Conservation (phyloP, 1,140 invertebrate genomes). For the Bombus breviceps region DNA sequence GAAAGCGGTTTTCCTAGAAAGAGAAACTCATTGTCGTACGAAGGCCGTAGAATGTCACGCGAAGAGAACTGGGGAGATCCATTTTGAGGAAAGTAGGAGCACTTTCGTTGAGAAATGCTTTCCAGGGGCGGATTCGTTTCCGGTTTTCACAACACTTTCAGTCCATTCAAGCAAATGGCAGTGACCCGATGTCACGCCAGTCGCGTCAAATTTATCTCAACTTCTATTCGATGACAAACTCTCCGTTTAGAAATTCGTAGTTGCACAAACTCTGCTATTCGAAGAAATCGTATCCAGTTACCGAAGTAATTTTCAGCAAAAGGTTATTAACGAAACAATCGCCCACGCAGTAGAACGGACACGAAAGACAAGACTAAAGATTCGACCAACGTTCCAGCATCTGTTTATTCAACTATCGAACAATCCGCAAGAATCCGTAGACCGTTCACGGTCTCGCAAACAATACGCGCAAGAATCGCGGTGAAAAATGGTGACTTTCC, state of each 20-base stretch:
- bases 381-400: neutral
- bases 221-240: neutral
- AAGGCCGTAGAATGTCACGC: constrained; percentile 2
- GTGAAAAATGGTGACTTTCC: constrained; percentile 12
- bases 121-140: neutral
- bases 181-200: neutral
- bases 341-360: too few relatives aligned
- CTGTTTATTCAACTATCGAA: neutral
- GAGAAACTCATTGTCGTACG: constrained; percentile 29
- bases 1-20: constrained; percentile 32
- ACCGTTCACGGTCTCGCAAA: neutral
- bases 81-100: constrained; percentile 23
- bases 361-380: neutral
- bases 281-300: too few relatives aligned
- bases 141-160: neutral
- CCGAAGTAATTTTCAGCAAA: neutral
- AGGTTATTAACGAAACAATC: neutral
- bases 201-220: neutral
- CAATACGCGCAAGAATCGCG: neutral
- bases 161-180: neutral
- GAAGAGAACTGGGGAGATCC: constrained; percentile 5
- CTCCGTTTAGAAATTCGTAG: too few relatives aligned
- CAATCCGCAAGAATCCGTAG: neutral
- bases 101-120: constrained; percentile 23
- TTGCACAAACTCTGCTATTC: too few relatives aligned